Base-by-base conservation (phyloP, 2,113 vertebrate genomes). In the Gobius niger region DNA sequence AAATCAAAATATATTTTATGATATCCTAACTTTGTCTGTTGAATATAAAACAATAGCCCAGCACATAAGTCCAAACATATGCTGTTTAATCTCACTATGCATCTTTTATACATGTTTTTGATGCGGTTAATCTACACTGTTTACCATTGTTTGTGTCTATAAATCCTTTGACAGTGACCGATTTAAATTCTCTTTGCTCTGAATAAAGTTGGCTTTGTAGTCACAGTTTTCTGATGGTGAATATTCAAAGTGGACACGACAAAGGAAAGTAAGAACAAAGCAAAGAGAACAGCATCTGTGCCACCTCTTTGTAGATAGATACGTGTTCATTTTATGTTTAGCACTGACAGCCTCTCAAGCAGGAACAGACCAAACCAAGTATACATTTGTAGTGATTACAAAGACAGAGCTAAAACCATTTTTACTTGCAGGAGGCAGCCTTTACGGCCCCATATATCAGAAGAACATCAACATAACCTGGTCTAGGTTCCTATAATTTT, bases 51-150 rank as follows among this genome's bases (percentile, higher is more conserved):
- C 18, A 54, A 9, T 18, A 54, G 52, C 8, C 50, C 54, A 40
- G 5, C 12, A 40, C 11, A 7, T 7, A 24, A 14, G 5, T 14
- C 13, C 50, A 68, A 54, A 81, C 82, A 89, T 82, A 77, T 84
- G 82, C 52, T 71, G 67, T 82, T 86, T 85, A 72, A 83, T 89
- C 70, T 78, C 71, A 12, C n/a, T 54, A 10, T 76, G 64, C 71
- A 87, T 82, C 69, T 75, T 75, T 82, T 72, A 44, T 10, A 47
- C 44, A 53, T 44, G 19, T 44, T 42, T 57, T 82, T 74, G 57
- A 63, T 14, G 67, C 6, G 34, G 69, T 78, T 69, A 75, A 74
- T 47, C 24, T 70, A 51, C 81, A 65, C 81, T 83, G 68, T 67
- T 47, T 77, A 34, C 18, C 62, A 1, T 47, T 67, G 70, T 57